These are phyloP conservation scores for Oppia nitens DNA, from an alignment of 1,140 invertebrate genomes.

Conservation along the genomic window DNA sequence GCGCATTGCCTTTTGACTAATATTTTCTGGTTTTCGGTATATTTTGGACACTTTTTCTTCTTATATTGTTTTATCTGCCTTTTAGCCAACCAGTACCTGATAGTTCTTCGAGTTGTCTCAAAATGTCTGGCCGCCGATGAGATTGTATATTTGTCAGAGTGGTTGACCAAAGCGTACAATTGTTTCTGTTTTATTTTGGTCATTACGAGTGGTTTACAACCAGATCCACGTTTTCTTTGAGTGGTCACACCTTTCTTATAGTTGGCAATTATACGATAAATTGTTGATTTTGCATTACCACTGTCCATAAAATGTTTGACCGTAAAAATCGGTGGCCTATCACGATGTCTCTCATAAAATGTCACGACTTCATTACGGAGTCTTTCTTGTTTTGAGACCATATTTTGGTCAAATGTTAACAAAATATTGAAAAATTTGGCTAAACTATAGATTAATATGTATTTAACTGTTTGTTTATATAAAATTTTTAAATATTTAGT, in stretches of 20 bases:
- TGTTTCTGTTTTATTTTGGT: not conserved
- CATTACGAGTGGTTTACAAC: not conserved
- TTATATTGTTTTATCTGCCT: not conserved
- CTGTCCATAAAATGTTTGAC: not conserved
- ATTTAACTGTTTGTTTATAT: no score
- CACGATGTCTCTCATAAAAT: not conserved
- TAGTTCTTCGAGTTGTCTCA: not conserved
- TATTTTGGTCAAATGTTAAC: not conserved
- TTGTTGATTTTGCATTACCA: not conserved
- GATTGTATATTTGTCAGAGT: not conserved
- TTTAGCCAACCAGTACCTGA: not conserved
- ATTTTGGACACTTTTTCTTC: not conserved
- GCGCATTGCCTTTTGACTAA: not conserved
- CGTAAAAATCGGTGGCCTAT: not conserved
- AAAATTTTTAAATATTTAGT: no score
- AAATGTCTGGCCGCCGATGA: not conserved
- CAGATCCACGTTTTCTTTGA: not conserved
- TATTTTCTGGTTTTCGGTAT: not conserved
- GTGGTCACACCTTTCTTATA: not conserved
- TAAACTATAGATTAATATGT: no score
- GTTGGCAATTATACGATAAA: not conserved
- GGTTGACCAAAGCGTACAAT: not conserved
- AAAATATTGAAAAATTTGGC: no score
- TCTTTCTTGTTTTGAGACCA: not conserved
- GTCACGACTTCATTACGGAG: not conserved